Evolutionary conservation across 2,888 invertebrate genomes (phyloP).

Genomic region (Limnephilus rhombicus): DNA sequence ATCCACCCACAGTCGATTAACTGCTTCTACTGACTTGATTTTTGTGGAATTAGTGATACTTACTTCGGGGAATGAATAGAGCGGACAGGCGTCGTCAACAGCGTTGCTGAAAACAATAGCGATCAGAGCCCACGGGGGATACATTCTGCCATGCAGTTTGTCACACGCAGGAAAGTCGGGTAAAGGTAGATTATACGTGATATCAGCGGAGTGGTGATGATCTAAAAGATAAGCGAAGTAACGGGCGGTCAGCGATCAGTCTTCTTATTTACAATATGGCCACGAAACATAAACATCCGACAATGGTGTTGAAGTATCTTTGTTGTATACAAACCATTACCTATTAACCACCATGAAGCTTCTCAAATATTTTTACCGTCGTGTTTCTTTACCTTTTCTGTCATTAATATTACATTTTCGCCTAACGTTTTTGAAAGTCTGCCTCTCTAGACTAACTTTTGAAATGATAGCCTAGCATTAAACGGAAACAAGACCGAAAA

Average conservation of each 20-base stretch:
- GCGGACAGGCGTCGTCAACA: background rate
- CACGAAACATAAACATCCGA: background rate
- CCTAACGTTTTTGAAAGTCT: too few relatives aligned
- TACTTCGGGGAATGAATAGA: background rate
- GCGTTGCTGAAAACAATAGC: background rate
- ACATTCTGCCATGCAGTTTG: background rate
- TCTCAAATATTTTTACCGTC: background rate
- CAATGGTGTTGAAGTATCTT: background rate
- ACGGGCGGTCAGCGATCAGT: background rate
- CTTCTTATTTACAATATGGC: conserved; percentile 33
- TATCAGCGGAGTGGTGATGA: background rate
- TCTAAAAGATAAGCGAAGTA: background rate
- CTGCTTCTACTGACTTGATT: background rate
- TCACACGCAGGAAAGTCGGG: background rate
- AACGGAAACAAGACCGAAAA: too few relatives aligned
- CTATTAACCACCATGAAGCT: background rate
- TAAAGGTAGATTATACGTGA: background rate
- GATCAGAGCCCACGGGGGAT: background rate
- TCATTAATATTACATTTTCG: too few relatives aligned
- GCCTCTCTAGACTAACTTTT: too few relatives aligned
- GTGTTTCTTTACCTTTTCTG: too few relatives aligned
- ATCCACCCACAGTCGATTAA: background rate
- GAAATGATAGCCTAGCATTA: too few relatives aligned
- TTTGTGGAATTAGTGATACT: background rate
- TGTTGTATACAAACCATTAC: background rate